Conservation (phyloP, 2,888 invertebrate genomes). For the Melanchra persicariae region DNA sequence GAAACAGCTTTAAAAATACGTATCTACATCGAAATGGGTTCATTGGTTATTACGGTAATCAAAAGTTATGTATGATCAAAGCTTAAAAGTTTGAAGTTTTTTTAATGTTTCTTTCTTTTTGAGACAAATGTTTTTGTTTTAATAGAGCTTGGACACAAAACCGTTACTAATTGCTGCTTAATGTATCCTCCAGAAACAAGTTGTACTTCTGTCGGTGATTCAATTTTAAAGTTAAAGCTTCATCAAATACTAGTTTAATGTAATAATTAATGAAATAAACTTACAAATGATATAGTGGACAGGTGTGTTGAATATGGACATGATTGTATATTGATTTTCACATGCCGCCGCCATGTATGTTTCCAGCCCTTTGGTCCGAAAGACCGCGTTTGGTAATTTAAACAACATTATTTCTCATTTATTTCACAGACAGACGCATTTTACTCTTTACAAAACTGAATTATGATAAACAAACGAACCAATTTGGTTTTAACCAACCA, state of each 20-base stretch:
- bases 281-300: constrained; percentile 28
- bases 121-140: background rate
- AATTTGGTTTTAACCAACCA: constrained; percentile 39
- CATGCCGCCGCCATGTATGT: constrained; percentile 58
- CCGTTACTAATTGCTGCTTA: background rate
- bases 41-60: constrained; percentile 43
- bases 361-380: constrained; percentile 54
- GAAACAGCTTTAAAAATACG: constrained; percentile 46
- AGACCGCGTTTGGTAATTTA: constrained; percentile 50
- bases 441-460: constrained; percentile 18
- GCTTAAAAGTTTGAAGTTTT: constrained; percentile 8
- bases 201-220: background rate
- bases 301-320: constrained; percentile 34
- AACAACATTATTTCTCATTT: constrained; percentile 41
- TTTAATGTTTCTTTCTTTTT: constrained; percentile 1
- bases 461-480: constrained; percentile 23
- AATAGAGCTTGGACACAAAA: background rate
- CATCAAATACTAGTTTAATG: background rate
- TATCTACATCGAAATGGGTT: constrained; percentile 44
- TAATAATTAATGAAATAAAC: constrained; percentile 19
- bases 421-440: constrained; percentile 18
- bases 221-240: background rate
- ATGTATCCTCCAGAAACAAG: background rate
- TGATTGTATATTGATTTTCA: constrained; percentile 71
- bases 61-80: constrained; percentile 12